These are phyloP conservation scores for Lepidocolaptes lacrymiger DNA, from an alignment of 2,797 vertebrate species.

Conservation along the genomic window DNA sequence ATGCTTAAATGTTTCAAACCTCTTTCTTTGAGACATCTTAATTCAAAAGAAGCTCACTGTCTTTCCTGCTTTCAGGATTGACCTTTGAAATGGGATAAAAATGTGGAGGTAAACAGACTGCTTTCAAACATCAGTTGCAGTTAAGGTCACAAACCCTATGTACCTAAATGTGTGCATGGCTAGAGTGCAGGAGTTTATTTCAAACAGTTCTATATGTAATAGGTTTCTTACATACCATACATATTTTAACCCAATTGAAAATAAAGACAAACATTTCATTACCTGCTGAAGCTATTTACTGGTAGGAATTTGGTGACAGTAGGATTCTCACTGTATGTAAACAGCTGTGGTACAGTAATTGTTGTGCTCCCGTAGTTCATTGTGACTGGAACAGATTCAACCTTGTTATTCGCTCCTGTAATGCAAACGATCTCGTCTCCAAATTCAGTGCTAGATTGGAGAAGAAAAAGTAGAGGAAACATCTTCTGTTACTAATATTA, in stretches of 20 bases:
- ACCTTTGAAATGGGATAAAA: background rate
- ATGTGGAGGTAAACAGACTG: background rate
- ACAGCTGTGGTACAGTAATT: background rate
- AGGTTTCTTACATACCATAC: background rate
- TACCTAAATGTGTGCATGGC: background rate
- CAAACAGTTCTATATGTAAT: background rate
- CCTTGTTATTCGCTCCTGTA: conserved; percentile 69
- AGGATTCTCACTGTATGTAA: conserved; percentile 78
- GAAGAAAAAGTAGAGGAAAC: conserved; percentile 1
- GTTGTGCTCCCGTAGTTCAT: conserved; percentile 66
- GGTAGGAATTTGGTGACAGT: conserved; percentile 76
- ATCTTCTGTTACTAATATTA: background rate
- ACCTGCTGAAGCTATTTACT: conserved; percentile 81
- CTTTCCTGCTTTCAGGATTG: background rate
- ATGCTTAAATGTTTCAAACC: background rate
- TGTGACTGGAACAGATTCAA: conserved; percentile 38
- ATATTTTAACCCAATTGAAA: background rate
- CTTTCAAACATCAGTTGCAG: background rate
- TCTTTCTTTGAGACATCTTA: background rate
- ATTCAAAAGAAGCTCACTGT: background rate
- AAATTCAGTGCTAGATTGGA: conserved; percentile 71
- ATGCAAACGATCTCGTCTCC: conserved; percentile 75
- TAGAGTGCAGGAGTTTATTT: background rate
- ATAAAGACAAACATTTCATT: conserved; percentile 27
- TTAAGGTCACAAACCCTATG: background rate